Conservation (phyloP, 2,888 invertebrate species). For the Synergus laeviventris region DNA sequence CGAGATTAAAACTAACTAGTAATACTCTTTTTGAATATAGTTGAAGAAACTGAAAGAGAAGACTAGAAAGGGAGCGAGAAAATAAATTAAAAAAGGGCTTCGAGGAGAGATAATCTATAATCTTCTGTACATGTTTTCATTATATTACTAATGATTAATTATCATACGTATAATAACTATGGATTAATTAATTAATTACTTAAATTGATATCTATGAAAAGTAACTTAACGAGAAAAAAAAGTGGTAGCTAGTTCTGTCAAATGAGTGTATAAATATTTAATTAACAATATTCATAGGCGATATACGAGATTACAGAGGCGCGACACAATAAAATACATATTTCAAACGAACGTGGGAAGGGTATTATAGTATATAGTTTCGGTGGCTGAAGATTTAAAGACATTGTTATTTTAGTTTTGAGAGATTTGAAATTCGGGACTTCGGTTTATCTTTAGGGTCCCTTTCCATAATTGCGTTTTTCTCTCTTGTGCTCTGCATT, state of each 20-base stretch:
- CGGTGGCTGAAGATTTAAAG: slow-evolving; percentile 37
- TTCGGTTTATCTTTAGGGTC: slow-evolving; percentile 20
- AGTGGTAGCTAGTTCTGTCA: slow-evolving; percentile 75
- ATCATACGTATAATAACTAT: slow-evolving; percentile 74
- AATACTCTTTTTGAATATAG: slow-evolving; percentile 44
- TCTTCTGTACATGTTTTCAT: slow-evolving; percentile 75
- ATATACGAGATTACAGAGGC: slow-evolving; percentile 50
- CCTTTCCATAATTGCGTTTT: no score
- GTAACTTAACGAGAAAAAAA: slow-evolving; percentile 72
- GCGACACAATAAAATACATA: slow-evolving; percentile 46
- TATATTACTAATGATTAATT: slow-evolving; percentile 74
- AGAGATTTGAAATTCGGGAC: background rate
- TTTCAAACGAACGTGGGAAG: slow-evolving; percentile 45
- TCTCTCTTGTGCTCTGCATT: no score
- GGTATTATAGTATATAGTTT: slow-evolving; percentile 45
- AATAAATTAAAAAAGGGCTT: slow-evolving; percentile 47
- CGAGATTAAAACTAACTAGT: slow-evolving; percentile 44
- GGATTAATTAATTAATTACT: slow-evolving; percentile 72
- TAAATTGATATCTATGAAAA: slow-evolving; percentile 73
- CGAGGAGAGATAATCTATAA: slow-evolving; percentile 69
- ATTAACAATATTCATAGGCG: slow-evolving; percentile 67
- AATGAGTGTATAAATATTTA: slow-evolving; percentile 75
- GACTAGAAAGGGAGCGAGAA: slow-evolving; percentile 46
- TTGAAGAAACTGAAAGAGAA: slow-evolving; percentile 39
- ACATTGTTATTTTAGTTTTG: slow-evolving; percentile 17